Conservation (phyloP, 2,113 vertebrate genomes). For the Tupaia chinensis region DNA sequence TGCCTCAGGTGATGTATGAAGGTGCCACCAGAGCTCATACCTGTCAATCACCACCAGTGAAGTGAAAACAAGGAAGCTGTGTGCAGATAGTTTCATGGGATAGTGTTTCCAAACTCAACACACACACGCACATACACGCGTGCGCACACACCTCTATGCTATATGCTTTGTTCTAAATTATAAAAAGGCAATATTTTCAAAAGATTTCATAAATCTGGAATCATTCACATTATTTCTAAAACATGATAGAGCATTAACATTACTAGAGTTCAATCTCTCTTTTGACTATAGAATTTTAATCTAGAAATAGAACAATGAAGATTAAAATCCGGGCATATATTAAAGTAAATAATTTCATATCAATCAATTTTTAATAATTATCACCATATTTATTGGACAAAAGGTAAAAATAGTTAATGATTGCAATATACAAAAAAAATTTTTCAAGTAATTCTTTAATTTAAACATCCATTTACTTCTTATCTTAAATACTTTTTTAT, state of each 20-base stretch:
- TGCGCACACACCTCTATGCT: neutral
- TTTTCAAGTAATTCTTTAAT: neutral
- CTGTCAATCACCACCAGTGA: constrained; percentile 61
- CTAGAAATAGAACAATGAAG: neutral
- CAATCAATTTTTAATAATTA: neutral
- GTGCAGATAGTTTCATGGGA: constrained; percentile 7
- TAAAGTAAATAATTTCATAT: neutral
- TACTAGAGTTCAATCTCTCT: neutral
- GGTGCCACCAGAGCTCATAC: neutral
- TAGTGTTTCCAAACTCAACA: constrained; percentile 18
- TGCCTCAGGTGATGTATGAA: constrained; percentile 65
- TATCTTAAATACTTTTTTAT: neutral
- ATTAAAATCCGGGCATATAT: neutral
- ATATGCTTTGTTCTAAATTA: neutral
- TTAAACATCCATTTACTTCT: neutral
- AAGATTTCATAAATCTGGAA: neutral
- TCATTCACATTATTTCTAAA: neutral
- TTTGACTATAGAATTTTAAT: neutral
- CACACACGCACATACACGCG: neutral
- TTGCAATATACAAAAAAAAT: neutral
- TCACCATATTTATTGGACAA: neutral
- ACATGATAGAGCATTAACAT: neutral
- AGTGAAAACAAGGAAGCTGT: constrained; percentile 40
- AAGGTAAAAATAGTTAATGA: neutral
- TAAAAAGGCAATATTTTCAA: constrained; percentile 7